Base-by-base conservation (phyloP, 2,113 vertebrate species). In the Melospiza georgiana region DNA sequence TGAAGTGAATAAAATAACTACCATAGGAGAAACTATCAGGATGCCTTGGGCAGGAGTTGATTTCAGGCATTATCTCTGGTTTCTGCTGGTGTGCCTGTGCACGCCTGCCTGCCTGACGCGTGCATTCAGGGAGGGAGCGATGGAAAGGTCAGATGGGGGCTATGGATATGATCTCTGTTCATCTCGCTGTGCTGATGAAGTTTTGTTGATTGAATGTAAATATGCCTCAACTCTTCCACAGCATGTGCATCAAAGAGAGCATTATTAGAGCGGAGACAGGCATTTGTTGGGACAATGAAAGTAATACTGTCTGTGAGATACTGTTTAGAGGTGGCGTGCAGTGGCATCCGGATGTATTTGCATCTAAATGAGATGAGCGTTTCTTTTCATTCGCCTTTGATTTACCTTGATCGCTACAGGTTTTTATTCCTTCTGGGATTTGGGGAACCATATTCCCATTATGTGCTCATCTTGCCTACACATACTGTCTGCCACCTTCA, bases 201-300 rank as follows among this genome's bases (percentile, higher is more conserved):
- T 86, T 91, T 81, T 90, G 84, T 84, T 95, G 88, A 91, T 81
- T 90, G 90, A 95, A 68, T 65, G 49, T 88, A 89, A 94, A 94
- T 84, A 81, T 11, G 41, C 66, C 52, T 83, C 65, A 84, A 85
- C 82, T 85, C 44, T 91, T 74, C 61, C 72, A 14, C 68, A 63
- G 75, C 59, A 25, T 54, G 71, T 89, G 52, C 46, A 58, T 94
- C 84, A 94, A 84, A 79, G 75, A 77, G 85, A 86, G 51, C 41
- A 20, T 90, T 87, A 78, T 89, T 81, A 39, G 10, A 49, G 65
- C 10, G n/a, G 78, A 90, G 85, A 86, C 22, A 77, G 78, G 59
- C 73, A 61, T 90, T 84, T 85, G 59, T 57, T 8, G 9, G 57
- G 77, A 84, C 93, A 72, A 43, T 89, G 77, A 66, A 72, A 78